Conservation (phyloP, 2,797 vertebrate species). For the Decapterus maruadsi region DNA sequence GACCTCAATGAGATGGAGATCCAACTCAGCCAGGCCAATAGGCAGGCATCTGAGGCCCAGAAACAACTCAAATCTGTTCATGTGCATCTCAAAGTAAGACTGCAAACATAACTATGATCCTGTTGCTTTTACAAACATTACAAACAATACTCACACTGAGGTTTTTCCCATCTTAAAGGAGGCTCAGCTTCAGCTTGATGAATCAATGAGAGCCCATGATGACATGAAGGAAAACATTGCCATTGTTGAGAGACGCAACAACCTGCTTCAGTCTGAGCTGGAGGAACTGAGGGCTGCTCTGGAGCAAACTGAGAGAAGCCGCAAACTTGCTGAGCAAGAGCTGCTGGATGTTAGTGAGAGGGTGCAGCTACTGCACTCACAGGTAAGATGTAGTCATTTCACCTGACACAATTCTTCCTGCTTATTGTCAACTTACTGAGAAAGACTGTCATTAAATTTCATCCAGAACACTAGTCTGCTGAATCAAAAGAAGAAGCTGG, state of each 20-base stretch:
- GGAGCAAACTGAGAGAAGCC: constrained; percentile 89
- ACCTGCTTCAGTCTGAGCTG: constrained; percentile 88
- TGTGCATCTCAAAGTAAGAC: constrained; percentile 85
- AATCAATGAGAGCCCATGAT: constrained; percentile 80
- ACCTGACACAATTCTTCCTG: too few species aligned
- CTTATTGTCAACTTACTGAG: too few species aligned
- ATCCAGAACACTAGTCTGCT: constrained; percentile 89
- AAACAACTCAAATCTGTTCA: constrained; percentile 89
- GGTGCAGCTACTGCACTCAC: constrained; percentile 92
- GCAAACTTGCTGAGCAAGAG: constrained; percentile 92
- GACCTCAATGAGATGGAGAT: constrained; percentile 75
- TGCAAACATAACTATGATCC: too few species aligned
- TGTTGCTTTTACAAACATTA: too few species aligned
- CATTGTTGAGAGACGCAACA: constrained; percentile 91
- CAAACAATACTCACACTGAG: too few species aligned
- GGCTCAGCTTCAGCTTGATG: constrained; percentile 90
- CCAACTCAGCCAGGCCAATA: constrained; percentile 89
- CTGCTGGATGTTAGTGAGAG: constrained; percentile 90
- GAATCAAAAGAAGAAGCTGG: constrained; percentile 93
- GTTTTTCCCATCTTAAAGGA: constrained; percentile 42
- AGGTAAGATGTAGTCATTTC: constrained; percentile 75
- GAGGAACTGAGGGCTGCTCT: constrained; percentile 84
- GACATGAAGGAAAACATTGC: constrained; percentile 92
- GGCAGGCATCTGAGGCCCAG: constrained; percentile 89
- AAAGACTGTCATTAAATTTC: too few species aligned